Conservation (phyloP, 2,113 vertebrate species). For the Stomatorhinus ivindoensis region DNA sequence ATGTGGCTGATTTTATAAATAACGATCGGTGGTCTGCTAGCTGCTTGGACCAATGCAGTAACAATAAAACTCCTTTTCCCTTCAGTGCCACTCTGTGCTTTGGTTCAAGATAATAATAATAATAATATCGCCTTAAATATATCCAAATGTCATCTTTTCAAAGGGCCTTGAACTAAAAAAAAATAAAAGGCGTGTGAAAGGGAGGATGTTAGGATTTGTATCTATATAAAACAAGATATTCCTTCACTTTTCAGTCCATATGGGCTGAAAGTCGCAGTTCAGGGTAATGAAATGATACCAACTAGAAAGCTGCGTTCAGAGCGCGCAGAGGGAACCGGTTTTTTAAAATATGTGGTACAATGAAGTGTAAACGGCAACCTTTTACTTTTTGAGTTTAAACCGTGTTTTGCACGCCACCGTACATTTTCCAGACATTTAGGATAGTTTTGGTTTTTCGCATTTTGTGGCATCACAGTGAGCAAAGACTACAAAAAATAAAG, state of each 20-base stretch:
- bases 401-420: not conserved
- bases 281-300: not conserved
- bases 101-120: conserved; percentile 3
- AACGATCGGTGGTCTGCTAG: not conserved
- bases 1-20: not conserved
- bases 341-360: not conserved
- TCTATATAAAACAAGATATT: not conserved
- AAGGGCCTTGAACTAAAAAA: not conserved
- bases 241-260: not conserved
- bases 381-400: not conserved
- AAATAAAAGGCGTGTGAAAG: not conserved
- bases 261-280: not conserved
- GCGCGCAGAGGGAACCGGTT: not conserved
- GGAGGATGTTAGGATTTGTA: not conserved
- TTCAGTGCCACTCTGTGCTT: not conserved
- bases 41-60: not conserved
- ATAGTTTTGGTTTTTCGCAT: not conserved
- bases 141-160: conserved; percentile 9
- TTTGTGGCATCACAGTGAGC: not conserved
- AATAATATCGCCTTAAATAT: not conserved
- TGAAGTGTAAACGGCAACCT: not conserved
- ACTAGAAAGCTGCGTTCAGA: not conserved
- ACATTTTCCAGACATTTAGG: not conserved
- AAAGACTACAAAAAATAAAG: not conserved
- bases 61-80: not conserved